Percentiles rank a stretch among this genome's conserved stretches.
These are phyloP conservation scores for Branchellion lobata DNA, from an alignment of 2,888 invertebrate species.

Conservation along the genomic window DNA sequence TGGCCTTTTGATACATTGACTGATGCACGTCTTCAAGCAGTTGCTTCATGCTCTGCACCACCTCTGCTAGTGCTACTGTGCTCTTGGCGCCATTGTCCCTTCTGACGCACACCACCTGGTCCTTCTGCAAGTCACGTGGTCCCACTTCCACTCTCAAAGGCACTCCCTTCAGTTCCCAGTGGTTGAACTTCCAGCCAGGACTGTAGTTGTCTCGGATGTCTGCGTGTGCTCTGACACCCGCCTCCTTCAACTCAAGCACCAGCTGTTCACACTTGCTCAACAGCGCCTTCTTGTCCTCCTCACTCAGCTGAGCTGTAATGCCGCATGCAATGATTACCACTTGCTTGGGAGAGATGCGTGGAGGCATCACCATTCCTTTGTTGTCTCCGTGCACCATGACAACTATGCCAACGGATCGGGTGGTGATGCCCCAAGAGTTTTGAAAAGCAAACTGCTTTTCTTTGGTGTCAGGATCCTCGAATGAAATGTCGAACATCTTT, in stretches of 20 bases:
- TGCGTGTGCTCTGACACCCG: conserved; percentile 75
- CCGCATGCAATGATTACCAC: conserved; percentile 90
- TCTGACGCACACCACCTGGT: conserved; percentile 83
- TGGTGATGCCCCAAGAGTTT: conserved; percentile 98
- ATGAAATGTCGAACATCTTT: conserved; percentile 96
- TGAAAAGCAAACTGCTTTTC: conserved; percentile 79
- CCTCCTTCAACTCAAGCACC: conserved; percentile 61
- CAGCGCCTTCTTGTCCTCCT: conserved; percentile 72
- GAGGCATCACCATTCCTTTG: conserved; percentile 90
- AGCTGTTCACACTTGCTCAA: conserved; percentile 71
- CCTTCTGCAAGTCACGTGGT: conserved; percentile 85
- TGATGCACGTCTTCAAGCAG: conserved; percentile 71
- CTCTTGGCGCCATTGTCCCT: conserved; percentile 82
- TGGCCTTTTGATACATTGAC: conserved; percentile 40
- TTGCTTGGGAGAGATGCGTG: conserved; percentile 73
- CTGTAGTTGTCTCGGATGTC: conserved; percentile 93
- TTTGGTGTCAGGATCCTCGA: conserved; percentile 82
- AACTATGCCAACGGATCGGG: conserved; percentile 83
- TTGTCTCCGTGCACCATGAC: conserved; percentile 88
- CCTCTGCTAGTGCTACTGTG: conserved; percentile 68
- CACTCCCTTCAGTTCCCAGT: conserved; percentile 95
- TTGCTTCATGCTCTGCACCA: conserved; percentile 58
- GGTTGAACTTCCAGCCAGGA: conserved; percentile 99
- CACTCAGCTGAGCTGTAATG: conserved; percentile 77
- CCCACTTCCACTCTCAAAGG: conserved; percentile 90